These are phyloP conservation scores for Sorex araneus DNA, from an alignment of 2,113 vertebrate genomes.

Conservation along the genomic window DNA sequence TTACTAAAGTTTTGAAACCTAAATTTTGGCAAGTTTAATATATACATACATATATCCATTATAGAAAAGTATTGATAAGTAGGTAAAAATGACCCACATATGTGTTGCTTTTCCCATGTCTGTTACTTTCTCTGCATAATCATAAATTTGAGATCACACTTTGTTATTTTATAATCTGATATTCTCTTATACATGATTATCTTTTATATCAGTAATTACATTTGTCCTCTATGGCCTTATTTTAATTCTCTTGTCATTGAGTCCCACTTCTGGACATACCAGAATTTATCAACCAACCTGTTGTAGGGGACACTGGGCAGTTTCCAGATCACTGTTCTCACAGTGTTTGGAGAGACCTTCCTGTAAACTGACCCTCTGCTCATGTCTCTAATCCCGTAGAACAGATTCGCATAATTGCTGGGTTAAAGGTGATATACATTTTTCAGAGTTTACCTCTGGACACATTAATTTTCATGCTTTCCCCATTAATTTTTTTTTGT, in stretches of 20 bases:
- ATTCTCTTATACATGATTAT: background rate
- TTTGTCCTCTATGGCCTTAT: background rate
- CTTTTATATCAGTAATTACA: background rate
- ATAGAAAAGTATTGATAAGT: background rate
- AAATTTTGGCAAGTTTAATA: background rate
- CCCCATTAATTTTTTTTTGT: background rate
- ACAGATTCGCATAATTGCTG: constrained; percentile 16
- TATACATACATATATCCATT: background rate
- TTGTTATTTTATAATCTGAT: background rate
- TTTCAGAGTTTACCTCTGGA: background rate
- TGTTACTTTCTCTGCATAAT: background rate
- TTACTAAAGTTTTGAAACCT: constrained; percentile 6
- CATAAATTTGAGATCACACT: background rate
- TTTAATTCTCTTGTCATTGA: background rate
- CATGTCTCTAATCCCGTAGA: background rate
- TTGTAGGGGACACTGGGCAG: background rate
- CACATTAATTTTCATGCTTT: background rate
- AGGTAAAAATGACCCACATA: background rate
- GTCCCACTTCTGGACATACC: background rate
- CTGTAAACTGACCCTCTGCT: constrained; percentile 6
- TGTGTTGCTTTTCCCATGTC: background rate
- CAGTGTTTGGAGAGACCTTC: background rate
- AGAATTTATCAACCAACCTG: background rate
- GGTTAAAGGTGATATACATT: constrained; percentile 33
- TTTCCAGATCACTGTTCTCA: constrained; percentile 33